Evolutionary conservation across 2,888 invertebrate genomes (phyloP).

Genomic region (Desoria tigrina): DNA sequence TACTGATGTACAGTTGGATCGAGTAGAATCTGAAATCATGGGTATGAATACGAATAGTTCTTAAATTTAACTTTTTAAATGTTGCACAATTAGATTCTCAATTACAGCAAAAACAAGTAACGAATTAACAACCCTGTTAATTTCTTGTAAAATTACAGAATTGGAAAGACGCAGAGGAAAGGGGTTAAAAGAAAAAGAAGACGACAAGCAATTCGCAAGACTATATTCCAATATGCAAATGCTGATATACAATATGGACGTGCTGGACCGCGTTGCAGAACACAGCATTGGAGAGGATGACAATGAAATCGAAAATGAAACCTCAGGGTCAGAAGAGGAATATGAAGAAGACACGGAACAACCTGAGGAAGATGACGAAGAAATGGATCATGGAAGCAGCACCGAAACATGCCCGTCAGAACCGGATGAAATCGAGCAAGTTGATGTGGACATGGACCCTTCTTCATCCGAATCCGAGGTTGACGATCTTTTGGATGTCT

Average conservation of each 20-base stretch:
- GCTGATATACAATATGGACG: conserved; percentile 9
- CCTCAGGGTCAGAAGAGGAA: neutral
- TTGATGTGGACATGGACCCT: neutral
- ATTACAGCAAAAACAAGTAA: neutral
- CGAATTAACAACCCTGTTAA: neutral
- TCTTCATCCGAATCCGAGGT: neutral
- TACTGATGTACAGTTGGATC: conserved; percentile 70
- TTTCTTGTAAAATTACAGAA: conserved; percentile 17
- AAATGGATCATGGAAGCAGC: conserved; percentile 34
- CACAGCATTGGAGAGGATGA: neutral
- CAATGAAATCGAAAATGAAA: neutral
- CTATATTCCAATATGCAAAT: conserved; percentile 16
- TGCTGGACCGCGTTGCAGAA: neutral
- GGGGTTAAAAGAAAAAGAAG: conserved; percentile 17
- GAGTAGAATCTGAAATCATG: conserved; percentile 74
- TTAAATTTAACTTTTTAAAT: conserved; percentile 45
- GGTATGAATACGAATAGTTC: conserved; percentile 60
- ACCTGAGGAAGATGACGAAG: conserved; percentile 2
- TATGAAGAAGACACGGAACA: neutral
- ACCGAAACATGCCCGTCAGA: conserved; percentile 27
- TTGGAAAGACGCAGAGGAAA: conserved; percentile 15
- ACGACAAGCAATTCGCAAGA: neutral
- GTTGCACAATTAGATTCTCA: too few species aligned
- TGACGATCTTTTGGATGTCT: conserved; percentile 1
- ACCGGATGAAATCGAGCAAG: conserved; percentile 25